Base-by-base conservation (phyloP, 2,888 invertebrate genomes). In the Phytoseiulus persimilis region DNA sequence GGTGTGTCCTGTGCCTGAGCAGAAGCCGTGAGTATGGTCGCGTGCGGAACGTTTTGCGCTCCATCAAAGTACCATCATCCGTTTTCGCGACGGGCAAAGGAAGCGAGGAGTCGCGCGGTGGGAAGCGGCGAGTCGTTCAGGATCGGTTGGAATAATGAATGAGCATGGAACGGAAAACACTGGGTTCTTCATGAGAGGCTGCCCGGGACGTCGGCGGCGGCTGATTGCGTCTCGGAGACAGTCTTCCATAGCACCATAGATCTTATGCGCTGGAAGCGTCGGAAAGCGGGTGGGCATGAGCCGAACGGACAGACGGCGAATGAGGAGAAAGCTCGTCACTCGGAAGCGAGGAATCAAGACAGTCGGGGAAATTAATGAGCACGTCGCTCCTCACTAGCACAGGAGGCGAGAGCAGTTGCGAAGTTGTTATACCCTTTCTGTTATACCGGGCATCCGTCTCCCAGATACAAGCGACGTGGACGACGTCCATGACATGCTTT, bases 371-470 rank as follows among this genome's bases (percentile, higher is more conserved):
- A 65, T 65, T 65, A 65, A 65, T 65, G 65, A 65, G 65, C 65
- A 65, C 65, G 18, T 18, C 18, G 65, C 65, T 65, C 65, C 65
- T 23, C 65, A 28, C 65, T 9, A 39, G 39, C 39, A 39, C 39
- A 9, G 39, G 11, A 65, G 65, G 11, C 65, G 18, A 65, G 18
- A 65, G 65, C 28, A 65, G 65, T 65, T 65, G 65, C 65, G 65
- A 65, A 65, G 65, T 65, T 65, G 65, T 65, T 65, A 65, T 65
- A 65, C 65, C 65, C 65, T 65, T 65, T 65, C 65, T 65, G 65
- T 65, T 65, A 65, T 65, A 65, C 65, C 18, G 65, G 23, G 28
- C 18, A 65, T 65, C 65, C 18, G 65, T 65, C 65, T 65, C 65
- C 65, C 28, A 18, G 65, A 1, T 65, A 65, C 65, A 65, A 65